A percentile compares a stretch with the other conserved stretches of the same genome.
phyloP scores from a whole-genome alignment of 1,140 invertebrate genomes.

The Calephelis nemesis region DNA sequence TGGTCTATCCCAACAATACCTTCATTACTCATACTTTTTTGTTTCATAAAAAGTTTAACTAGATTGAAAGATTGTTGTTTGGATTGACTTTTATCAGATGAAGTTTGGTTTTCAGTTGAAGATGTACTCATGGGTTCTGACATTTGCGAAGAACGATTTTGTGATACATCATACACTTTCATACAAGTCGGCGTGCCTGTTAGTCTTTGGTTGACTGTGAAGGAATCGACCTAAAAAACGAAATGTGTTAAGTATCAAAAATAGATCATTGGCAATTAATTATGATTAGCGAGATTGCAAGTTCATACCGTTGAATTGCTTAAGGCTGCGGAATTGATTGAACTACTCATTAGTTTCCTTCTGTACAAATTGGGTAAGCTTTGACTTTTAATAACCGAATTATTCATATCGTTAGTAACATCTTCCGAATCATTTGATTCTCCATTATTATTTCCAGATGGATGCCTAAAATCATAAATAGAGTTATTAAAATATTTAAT shows the following conservation, averaged over 20 bases:
- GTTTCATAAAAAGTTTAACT: conserved; percentile 94
- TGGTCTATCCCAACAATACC: conserved; percentile 82
- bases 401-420: conserved; percentile 65
- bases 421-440: conserved; percentile 65
- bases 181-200: conserved; percentile 77
- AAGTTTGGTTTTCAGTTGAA: conserved; percentile 76
- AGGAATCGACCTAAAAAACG: conserved; percentile 76
- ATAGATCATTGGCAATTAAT: conserved; percentile 32
- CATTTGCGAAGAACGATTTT: conserved; percentile 75
- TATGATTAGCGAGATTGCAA: conserved; percentile 33
- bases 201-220: conserved; percentile 74
- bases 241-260: conserved; percentile 40
- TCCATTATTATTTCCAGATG: conserved; percentile 88
- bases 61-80: conserved; percentile 87
- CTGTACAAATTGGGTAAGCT: conserved; percentile 86
- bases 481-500: conserved; percentile 20
- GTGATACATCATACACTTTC: conserved; percentile 84
- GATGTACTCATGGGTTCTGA: conserved; percentile 81
- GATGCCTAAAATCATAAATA: conserved; percentile 79
- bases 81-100: conserved; percentile 74
- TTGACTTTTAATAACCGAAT: conserved; percentile 83
- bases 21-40: conserved; percentile 89
- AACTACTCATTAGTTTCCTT: conserved; percentile 70
- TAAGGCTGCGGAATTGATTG: conserved; percentile 72
- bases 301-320: conserved; percentile 82